phyloP scores from a whole-genome alignment of 2,113 vertebrate species.

The Henicopernis longicauda region DNA sequence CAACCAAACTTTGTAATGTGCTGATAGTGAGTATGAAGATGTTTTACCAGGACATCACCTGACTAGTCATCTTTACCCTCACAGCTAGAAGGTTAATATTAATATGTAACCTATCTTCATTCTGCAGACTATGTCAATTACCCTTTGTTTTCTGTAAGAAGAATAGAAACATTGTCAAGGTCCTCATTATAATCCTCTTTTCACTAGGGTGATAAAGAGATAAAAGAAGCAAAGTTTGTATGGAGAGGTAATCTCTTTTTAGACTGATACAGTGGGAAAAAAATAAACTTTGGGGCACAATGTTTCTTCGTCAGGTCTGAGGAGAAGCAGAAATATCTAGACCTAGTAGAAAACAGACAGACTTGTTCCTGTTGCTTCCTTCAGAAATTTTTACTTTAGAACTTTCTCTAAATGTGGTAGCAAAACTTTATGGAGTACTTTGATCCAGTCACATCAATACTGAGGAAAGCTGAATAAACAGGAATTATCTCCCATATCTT shows the following conservation, averaged over 20 bases:
- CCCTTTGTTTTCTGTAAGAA: not conserved
- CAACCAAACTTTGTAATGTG: not conserved
- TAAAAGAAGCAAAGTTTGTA: not conserved
- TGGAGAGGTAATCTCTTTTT: not conserved
- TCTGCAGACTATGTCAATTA: not conserved
- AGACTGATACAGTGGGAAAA: not conserved
- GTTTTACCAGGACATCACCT: not conserved
- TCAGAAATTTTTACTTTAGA: not conserved
- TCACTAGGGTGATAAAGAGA: not conserved
- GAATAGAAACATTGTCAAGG: not conserved
- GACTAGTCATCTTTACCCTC: not conserved
- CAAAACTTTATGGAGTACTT: not conserved
- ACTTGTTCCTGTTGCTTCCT: not conserved
- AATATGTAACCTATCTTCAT: not conserved
- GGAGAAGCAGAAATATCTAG: not conserved
- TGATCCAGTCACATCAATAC: not conserved
- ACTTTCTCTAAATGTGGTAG: not conserved
- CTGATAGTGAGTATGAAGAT: not conserved
- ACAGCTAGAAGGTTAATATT: not conserved
- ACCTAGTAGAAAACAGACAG: not conserved
- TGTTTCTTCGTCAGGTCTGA: not conserved
- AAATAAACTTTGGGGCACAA: not conserved
- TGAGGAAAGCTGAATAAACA: not conserved
- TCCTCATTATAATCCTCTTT: not conserved
- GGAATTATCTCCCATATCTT: not conserved